These are phyloP conservation scores for Stomorhina lunata DNA, from an alignment of 2,888 invertebrate genomes.

Conservation along the genomic window DNA sequence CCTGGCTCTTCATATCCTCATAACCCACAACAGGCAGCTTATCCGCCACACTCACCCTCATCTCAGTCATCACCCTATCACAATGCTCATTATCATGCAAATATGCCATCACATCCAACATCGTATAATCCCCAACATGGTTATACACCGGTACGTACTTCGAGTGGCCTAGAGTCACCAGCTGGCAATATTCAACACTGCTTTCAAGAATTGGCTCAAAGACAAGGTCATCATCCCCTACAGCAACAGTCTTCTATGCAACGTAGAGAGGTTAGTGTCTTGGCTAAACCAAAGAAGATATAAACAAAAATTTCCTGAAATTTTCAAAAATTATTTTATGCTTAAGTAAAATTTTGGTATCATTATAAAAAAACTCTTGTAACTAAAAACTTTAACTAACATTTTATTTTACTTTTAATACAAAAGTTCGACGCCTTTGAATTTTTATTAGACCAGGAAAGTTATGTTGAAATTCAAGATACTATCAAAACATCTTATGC, in stretches of 20 bases:
- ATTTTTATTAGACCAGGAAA: constrained; percentile 14
- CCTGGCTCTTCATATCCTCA: constrained; percentile 70
- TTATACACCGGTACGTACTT: constrained; percentile 71
- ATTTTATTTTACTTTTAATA: constrained; percentile 2
- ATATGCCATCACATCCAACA: constrained; percentile 65
- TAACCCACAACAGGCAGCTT: constrained; percentile 66
- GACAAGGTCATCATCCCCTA: constrained; percentile 68
- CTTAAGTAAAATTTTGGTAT: not conserved
- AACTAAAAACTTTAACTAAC: not conserved
- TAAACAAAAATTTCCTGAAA: not conserved
- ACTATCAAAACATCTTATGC: constrained; percentile 19
- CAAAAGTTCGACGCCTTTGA: constrained; percentile 47
- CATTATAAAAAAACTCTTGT: too few relatives aligned
- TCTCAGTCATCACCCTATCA: constrained; percentile 61
- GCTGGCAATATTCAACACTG: constrained; percentile 73
- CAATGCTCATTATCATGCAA: constrained; percentile 64
- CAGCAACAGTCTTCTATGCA: constrained; percentile 61
- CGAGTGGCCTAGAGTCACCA: constrained; percentile 69
- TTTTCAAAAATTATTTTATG: not conserved
- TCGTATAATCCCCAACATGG: constrained; percentile 70
- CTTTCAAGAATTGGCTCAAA: constrained; percentile 73
- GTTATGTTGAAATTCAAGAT: constrained; percentile 37
- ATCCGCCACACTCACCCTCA: constrained; percentile 54
- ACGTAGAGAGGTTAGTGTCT: constrained; percentile 77
- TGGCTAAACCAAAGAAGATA: constrained; percentile 34